Evolutionary conservation across 2,888 invertebrate genomes (phyloP), one percentile per base, ranked within the genome.

Genomic region (Saturnia japonica): DNA sequence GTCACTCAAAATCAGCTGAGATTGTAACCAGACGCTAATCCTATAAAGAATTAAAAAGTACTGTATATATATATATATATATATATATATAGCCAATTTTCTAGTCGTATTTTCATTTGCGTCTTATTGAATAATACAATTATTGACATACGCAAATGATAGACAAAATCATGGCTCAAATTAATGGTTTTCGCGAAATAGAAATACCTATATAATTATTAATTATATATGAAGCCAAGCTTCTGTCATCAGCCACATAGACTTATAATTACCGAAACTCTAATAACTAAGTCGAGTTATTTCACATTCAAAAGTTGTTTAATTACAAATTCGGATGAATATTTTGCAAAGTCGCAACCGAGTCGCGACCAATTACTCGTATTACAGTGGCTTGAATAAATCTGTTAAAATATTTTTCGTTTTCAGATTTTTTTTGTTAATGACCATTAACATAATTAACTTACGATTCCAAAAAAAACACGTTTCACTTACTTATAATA

Each of bases 311-410:
- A 73, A 71, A 76, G 72, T 72, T 74, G 68, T 73, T 74, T 73
- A 73, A 76, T 76, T 75, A 74, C 71, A 70, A 76, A 73, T 75
- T 74, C 72, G 25, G 70, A 74, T 74, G 70, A 75, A 74, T 74
- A 75, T 72, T 72, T 73, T 68, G 66, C 69, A 14, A 57, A 71
- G 72, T 40, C 68, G 57, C 62, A 34, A 68, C 40, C 64, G 47
- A 64, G 71, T 51, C 34, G 64, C 42, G 60, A 68, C 62, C 54
- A 64, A 68, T 71, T 68, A 34, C 34, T 34, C 34, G 34, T 34
- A 71, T 68, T 66, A 54, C 47, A 64, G 47, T 47, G 64, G 69
- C 69, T 64, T 64, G 64, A 69, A 64, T 69, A 51, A n/a, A 22
- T n/a, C 47, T 64, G 47, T 34, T 47, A 47, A 69, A 16, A 47